Percentiles rank a stretch among this genome's conserved stretches.
Conservation (phyloP, 2,888 invertebrate species). For the Lysandra coridon region DNA sequence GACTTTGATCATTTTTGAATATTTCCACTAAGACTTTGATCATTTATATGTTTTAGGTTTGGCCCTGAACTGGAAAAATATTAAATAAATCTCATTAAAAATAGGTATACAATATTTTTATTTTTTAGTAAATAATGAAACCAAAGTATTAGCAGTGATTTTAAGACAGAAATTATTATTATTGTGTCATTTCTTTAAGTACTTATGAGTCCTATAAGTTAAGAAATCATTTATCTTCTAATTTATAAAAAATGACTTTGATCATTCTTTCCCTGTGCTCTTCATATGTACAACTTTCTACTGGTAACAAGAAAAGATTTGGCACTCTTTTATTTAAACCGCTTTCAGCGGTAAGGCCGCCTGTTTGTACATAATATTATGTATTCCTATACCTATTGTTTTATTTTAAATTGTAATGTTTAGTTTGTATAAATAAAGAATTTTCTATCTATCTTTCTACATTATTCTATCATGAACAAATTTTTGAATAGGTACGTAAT, state of each 20-base stretch:
- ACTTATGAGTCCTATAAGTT: conserved; percentile 8
- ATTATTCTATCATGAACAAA: no score
- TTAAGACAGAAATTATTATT: conserved; percentile 8
- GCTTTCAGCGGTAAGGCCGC: no score
- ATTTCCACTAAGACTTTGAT: conserved; percentile 8
- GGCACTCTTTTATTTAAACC: no score
- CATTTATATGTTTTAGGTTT: conserved; percentile 1
- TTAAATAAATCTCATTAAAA: conserved; percentile 1
- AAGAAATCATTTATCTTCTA: conserved; percentile 8
- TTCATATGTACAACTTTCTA: neutral
- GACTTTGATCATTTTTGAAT: conserved; percentile 8
- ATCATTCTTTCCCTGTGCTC: neutral
- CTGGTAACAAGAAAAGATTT: no score
- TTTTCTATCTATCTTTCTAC: no score
- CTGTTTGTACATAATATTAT: no score
- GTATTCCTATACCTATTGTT: no score
- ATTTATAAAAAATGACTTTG: neutral
- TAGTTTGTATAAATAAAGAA: no score
- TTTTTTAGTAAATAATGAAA: conserved; percentile 8
- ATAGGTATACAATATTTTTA: neutral
- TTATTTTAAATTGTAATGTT: no score
- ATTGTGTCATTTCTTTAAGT: conserved; percentile 8
- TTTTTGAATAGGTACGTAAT: no score
- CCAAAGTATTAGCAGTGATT: conserved; percentile 4
- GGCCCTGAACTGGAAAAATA: conserved; percentile 8